Conservation (phyloP, 2,797 vertebrate species). For the Enoplosus armatus region DNA sequence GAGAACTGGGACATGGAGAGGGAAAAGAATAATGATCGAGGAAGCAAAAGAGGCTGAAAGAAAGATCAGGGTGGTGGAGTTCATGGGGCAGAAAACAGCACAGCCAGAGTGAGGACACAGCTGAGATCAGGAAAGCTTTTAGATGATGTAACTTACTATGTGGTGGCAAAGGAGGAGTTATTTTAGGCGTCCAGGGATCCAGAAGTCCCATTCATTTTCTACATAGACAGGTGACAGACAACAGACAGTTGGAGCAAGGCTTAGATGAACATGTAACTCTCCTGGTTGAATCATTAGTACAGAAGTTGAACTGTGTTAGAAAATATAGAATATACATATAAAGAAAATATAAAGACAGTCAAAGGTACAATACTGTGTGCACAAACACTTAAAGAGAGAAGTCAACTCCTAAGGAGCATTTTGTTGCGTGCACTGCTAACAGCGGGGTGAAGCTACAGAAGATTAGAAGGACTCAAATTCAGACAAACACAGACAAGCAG, state of each 20-base stretch:
- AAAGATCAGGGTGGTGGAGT: constrained; percentile 61
- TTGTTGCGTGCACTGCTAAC: background rate
- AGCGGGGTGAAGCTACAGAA: background rate
- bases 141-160: constrained; percentile 51
- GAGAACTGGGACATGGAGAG: constrained; percentile 70
- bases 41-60: constrained; percentile 56
- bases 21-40: constrained; percentile 63
- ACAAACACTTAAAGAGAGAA: background rate
- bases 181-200: constrained; percentile 19
- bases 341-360: background rate
- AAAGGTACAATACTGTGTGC: background rate
- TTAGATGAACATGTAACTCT: background rate
- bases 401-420: no score
- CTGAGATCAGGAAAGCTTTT: constrained; percentile 40
- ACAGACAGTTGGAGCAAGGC: background rate
- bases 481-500: no score
- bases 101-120: constrained; percentile 41
- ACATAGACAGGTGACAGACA: background rate
- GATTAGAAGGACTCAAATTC: no score
- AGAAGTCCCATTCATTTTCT: constrained; percentile 9
- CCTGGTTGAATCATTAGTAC: background rate
- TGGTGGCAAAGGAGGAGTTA: constrained; percentile 16
- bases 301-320: background rate
- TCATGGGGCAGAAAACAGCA: constrained; percentile 57
- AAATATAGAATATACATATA: no score